phyloP scores from a whole-genome alignment of 2,888 invertebrate species.

The Dastarcus helophoroides region DNA sequence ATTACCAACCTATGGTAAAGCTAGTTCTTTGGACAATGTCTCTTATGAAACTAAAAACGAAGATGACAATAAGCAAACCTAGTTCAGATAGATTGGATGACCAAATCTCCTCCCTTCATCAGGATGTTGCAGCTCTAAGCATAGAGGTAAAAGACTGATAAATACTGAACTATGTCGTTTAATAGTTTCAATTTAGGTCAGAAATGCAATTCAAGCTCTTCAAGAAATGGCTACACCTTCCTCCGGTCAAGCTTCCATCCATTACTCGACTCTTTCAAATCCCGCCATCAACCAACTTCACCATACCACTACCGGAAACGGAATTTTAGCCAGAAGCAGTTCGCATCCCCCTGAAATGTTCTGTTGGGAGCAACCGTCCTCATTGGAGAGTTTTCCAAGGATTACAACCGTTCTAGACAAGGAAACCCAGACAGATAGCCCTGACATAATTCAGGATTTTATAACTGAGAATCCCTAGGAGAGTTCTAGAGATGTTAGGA shows the following conservation, averaged over 20 bases:
- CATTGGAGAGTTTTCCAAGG: conserved; percentile 14
- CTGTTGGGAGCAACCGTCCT: conserved; percentile 50
- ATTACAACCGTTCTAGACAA: conserved; percentile 27
- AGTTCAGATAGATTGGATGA: conserved; percentile 66
- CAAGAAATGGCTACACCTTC: conserved; percentile 66
- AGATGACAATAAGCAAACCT: conserved; percentile 30
- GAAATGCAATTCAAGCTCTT: conserved; percentile 71
- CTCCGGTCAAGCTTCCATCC: conserved; percentile 28
- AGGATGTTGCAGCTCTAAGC: conserved; percentile 76
- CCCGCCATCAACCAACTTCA: conserved; percentile 48
- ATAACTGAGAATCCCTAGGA: conserved; percentile 61
- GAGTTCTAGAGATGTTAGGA: conserved; percentile 61
- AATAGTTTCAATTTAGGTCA: conserved; percentile 44
- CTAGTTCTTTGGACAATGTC: conserved; percentile 50
- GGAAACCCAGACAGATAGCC: conserved; percentile 52
- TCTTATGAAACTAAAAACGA: conserved; percentile 41
- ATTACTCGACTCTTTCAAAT: conserved; percentile 70
- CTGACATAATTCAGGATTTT: conserved; percentile 47
- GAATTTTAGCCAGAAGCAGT: conserved; percentile 60
- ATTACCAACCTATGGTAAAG: conserved; percentile 38
- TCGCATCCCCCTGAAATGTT: conserved; percentile 81
- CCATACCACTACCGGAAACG: conserved; percentile 31
- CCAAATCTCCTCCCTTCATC: conserved; percentile 70
- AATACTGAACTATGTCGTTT: not conserved
- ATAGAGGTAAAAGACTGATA: conserved; percentile 51